Base-by-base conservation (phyloP, 92 coral and sea anemone species). In the Pocillopora meandrina region DNA sequence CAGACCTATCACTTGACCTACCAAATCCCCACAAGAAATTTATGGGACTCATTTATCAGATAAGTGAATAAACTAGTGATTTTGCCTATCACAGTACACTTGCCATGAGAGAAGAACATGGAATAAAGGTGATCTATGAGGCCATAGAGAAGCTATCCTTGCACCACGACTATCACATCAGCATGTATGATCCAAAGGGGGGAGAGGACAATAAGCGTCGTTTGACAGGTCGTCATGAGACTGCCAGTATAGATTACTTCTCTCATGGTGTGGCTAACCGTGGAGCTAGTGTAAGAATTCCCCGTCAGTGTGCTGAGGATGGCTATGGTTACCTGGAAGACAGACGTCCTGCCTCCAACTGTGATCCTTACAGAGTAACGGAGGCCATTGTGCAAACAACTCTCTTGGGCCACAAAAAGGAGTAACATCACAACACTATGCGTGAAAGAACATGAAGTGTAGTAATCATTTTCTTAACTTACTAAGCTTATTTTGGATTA, bases 261-360 rank as follows among this genome's bases (percentile, higher is more conserved):
- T 94, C 98, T 1, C 96, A 91, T 77, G 99, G 99, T 33, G 95
- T 96, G 21, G 99, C 98, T 72, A 91, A 96, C 84, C 92, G 98
- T 65, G 98, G 93, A 2, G 98, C 99, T 5, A 96, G 99, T 69
- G 97, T 95, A 21, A 89, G 99, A 71, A 96, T 94, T 61, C 99
- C 98, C 11, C 95, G 98, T 33, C 98, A 95, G 85, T 94, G 98
- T 74, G 99, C 99, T 2, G 98, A 96, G 69, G 99, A 94, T 74
- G 99, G 98, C 87, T 79, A 80, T 42, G 99, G 99, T 0, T 96
- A 96, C 78, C 92, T 96, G 12, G 99, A 96, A 74, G 99, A 96
- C 86, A 93, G 99, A 56, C 80, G 99, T 72, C 99, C 99, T 36
- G 94, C 99, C 3, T 95, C 99, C 57, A 96, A 94, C 92, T 95